phyloP scores from a whole-genome alignment of 2,113 vertebrate species.

The Abramis brama region DNA sequence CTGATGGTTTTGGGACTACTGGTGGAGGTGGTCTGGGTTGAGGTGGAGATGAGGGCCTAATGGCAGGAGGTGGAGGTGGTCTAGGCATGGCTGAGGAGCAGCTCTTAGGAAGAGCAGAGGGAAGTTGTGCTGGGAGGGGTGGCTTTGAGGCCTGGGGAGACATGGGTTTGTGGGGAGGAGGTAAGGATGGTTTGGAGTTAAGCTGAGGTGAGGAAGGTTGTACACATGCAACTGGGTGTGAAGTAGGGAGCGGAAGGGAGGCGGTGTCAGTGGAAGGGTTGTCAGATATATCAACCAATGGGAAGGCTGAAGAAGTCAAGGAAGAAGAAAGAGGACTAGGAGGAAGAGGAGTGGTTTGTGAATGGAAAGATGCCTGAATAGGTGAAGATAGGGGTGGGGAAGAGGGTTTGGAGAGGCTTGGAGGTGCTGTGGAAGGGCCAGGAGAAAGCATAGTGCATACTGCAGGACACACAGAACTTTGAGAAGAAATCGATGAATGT shows the following conservation, averaged over 20 bases:
- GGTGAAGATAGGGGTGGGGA: neutral
- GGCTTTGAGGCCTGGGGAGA: constrained; percentile 41
- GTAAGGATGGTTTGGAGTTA: constrained; percentile 6
- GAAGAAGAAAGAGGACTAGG: constrained; percentile 13
- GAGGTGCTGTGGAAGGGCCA: constrained; percentile 34
- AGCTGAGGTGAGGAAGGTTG: constrained; percentile 56
- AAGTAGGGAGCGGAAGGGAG: neutral
- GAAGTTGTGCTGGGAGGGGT: constrained; percentile 56
- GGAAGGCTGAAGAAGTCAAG: constrained; percentile 32
- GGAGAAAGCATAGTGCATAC: constrained; percentile 60
- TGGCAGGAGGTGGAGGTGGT: constrained; percentile 19
- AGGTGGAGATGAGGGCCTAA: constrained; percentile 43
- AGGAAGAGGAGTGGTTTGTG: constrained; percentile 29
- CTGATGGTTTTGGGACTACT: constrained; percentile 15
- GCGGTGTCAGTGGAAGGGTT: constrained; percentile 10
- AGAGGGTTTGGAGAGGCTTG: constrained; percentile 24
- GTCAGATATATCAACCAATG: constrained; percentile 43
- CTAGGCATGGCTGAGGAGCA: constrained; percentile 31
- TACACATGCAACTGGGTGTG: constrained; percentile 34
- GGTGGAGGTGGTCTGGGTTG: constrained; percentile 45
- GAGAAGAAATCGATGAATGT: constrained; percentile 22
- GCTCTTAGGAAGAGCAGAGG: constrained; percentile 45
- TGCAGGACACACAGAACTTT: constrained; percentile 17
- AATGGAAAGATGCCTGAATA: neutral
- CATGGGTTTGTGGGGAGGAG: constrained; percentile 47